Evolutionary conservation across 2,113 vertebrate genomes (phyloP), one percentile per base, ranked within the genome.

Genomic region (Garra rufa): DNA sequence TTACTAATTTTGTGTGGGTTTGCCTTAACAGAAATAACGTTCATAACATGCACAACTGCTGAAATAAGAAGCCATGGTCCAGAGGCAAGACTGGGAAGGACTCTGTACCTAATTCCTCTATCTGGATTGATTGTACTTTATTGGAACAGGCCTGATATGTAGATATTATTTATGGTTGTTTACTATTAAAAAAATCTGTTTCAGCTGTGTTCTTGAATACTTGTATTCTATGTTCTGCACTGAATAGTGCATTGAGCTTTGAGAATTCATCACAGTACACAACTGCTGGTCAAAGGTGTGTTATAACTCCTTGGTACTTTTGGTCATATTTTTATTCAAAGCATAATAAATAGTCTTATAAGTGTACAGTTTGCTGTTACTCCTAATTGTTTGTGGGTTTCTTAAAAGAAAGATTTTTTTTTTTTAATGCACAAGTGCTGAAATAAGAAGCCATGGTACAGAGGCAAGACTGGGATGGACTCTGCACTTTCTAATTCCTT

Each of bases 281-380:
- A 81, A 26, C 69, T 85, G 21, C 4, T 21, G 3, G 55, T 85
- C 24, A 81, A 24, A 73, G 65, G 83, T 85, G 61, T 26, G 70
- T 9, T 10, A 9, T n/a, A n/a, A 43, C 10, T 3, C 5, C 34
- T 34, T 34, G 34, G 34, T 34, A 34, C 34, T 5, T 34, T 34
- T 34, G 34, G 34, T 34, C 34, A 34, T 34, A 9, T 8, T n/a
- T 57, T 57, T n/a, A 21, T 6, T 52, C 50, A 19, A 48, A 14
- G 5, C 50, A 52, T 6, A 52, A 52, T 52, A 70, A 11, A 2
- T 44, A 24, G 38, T 13, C 43, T 43, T n/a, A 21, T 1, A n/a
- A 41, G 19, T 34, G 34, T 5, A 34, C 34, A 34, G 34, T 34
- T 3, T 34, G 34, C 6, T 9, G 44, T 7, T 44, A n/a, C 2